Conservation (phyloP, 2,888 invertebrate genomes). For the Tipula unca region DNA sequence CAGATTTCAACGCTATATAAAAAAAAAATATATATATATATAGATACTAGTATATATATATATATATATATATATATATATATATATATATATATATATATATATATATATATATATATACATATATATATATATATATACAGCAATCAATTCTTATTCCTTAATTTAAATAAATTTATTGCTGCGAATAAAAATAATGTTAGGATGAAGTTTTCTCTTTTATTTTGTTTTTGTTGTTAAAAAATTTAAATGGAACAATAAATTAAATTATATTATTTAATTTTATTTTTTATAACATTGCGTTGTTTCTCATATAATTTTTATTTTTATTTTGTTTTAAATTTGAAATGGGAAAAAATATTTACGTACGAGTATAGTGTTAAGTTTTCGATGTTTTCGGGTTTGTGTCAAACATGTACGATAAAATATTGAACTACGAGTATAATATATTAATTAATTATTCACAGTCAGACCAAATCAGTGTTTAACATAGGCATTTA, state of each 20-base stretch:
- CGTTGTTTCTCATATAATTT: neutral
- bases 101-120: no score
- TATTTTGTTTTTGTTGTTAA: no score
- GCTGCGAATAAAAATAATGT: neutral
- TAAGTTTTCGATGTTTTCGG: neutral
- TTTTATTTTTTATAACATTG: neutral
- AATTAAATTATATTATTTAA: neutral
- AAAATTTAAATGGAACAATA: neutral
- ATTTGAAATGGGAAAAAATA: neutral
- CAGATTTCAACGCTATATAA: neutral
- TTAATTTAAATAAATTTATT: neutral
- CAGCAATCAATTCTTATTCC: neutral
- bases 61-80: no score
- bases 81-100: no score
- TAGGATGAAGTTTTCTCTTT: neutral
- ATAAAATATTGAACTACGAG: neutral
- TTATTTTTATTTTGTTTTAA: neutral
- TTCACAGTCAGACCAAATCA: neutral
- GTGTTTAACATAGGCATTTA: neutral
- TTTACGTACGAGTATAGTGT: neutral
- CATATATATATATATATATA: no score
- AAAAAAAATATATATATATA: no score
- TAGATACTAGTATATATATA: no score
- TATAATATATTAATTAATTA: neutral
- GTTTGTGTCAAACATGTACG: neutral